Evolutionary conservation across 2,797 vertebrate genomes (phyloP).

Genomic region (Columba guinea): DNA sequence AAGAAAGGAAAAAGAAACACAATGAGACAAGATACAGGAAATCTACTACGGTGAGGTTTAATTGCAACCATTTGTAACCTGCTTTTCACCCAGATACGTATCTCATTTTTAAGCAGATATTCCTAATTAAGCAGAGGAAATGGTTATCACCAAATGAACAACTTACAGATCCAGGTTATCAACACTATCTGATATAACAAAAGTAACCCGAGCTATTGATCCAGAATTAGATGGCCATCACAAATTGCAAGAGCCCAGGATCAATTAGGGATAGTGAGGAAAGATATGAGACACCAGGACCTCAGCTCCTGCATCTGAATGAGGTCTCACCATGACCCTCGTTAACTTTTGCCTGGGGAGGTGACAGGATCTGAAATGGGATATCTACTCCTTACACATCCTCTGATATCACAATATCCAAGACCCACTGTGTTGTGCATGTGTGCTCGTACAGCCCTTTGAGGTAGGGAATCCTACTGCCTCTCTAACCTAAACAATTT

Average conservation of each 20-base stretch:
- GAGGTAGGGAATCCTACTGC: background rate
- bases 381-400: background rate
- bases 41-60: background rate
- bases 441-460: background rate
- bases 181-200: background rate
- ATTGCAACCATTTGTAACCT: conserved; percentile 52
- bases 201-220: background rate
- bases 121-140: conserved; percentile 46
- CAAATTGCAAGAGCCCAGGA: background rate
- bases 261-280: background rate
- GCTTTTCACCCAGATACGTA: conserved; percentile 3
- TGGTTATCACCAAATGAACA: background rate
- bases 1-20: background rate
- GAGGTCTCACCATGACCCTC: background rate
- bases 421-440: background rate
- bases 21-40: background rate
- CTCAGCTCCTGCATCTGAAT: background rate
- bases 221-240: background rate
- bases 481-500: background rate
- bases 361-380: background rate
- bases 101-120: conserved; percentile 38
- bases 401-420: accelerated
- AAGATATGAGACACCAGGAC: background rate
- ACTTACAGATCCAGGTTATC: background rate
- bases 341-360: background rate